phyloP scores from a whole-genome alignment of 2,888 invertebrate species.

The Candidula unifasciata region DNA sequence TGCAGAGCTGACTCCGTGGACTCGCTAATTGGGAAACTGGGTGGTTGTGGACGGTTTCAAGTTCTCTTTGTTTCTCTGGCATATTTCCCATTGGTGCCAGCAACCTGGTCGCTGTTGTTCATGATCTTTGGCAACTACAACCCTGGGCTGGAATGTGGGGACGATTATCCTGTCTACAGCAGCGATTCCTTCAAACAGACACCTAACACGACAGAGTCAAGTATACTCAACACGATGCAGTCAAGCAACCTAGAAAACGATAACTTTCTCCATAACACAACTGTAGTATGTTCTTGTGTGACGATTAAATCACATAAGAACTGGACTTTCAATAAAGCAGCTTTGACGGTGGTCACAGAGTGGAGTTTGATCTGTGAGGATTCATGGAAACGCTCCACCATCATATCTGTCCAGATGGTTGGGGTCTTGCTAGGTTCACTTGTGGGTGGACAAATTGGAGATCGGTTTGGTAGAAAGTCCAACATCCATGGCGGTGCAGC shows the following conservation, averaged over 20 bases:
- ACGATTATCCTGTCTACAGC: background rate
- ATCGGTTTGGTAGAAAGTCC: conserved; percentile 10
- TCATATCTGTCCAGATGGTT: conserved; percentile 74
- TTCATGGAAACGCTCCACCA: conserved; percentile 61
- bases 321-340: background rate
- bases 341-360: conserved; percentile 23
- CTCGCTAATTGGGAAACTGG: conserved; percentile 57
- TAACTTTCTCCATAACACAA: no score
- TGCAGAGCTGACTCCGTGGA: conserved; percentile 51
- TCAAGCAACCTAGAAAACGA: no score
- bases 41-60: conserved; percentile 63
- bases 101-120: conserved; percentile 60
- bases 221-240: no score
- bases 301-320: background rate
- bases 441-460: conserved; percentile 57
- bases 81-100: conserved; percentile 52
- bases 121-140: conserved; percentile 63
- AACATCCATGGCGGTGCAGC: background rate
- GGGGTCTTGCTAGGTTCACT: conserved; percentile 72
- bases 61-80: conserved; percentile 53
- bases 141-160: conserved; percentile 54
- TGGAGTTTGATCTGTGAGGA: conserved; percentile 66
- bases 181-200: no score
- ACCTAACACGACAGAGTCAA: no score
- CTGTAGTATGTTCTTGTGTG: background rate